Conservation (phyloP, 1,140 invertebrate species). For the Aphaenogaster rudis region DNA sequence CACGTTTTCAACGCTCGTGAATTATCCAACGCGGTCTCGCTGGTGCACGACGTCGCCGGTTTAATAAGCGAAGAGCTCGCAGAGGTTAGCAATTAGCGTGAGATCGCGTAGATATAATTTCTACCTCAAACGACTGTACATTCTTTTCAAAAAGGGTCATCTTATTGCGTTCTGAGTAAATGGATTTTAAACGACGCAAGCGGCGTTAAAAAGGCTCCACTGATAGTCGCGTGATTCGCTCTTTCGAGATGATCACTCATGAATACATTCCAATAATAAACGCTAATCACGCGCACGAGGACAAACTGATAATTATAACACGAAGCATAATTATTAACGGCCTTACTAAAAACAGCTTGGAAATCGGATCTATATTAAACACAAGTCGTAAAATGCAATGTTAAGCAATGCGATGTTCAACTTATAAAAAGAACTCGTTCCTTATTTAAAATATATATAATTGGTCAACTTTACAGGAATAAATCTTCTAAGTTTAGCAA, state of each 20-base stretch:
- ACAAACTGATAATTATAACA: not conserved
- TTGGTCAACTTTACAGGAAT: constrained; percentile 33
- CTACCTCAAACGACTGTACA: constrained; percentile 29
- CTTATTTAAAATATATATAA: constrained; percentile 47
- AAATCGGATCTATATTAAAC: not conserved
- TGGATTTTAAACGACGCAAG: constrained; percentile 25
- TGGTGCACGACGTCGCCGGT: constrained; percentile 40
- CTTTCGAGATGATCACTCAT: too few relatives aligned
- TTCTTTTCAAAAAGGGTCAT: constrained; percentile 38
- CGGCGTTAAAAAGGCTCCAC: not conserved
- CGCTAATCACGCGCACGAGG: not conserved
- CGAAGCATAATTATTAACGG: not conserved
- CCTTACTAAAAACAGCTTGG: too few relatives aligned
- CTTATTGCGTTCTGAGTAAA: not conserved
- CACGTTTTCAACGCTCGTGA: constrained; percentile 46
- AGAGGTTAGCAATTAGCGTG: constrained; percentile 32
- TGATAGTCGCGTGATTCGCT: not conserved
- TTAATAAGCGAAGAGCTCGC: constrained; percentile 56
- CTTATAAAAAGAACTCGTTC: not conserved
- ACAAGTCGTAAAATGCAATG: not conserved
- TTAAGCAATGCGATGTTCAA: not conserved
- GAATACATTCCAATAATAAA: constrained; percentile 34
- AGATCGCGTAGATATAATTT: constrained; percentile 48
- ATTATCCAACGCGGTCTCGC: constrained; percentile 52
- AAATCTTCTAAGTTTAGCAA: constrained; percentile 26